Percentiles rank a stretch among this genome's conserved stretches.
Conservation (phyloP, 2,113 vertebrate genomes). For the Typhlomys cinereus region DNA sequence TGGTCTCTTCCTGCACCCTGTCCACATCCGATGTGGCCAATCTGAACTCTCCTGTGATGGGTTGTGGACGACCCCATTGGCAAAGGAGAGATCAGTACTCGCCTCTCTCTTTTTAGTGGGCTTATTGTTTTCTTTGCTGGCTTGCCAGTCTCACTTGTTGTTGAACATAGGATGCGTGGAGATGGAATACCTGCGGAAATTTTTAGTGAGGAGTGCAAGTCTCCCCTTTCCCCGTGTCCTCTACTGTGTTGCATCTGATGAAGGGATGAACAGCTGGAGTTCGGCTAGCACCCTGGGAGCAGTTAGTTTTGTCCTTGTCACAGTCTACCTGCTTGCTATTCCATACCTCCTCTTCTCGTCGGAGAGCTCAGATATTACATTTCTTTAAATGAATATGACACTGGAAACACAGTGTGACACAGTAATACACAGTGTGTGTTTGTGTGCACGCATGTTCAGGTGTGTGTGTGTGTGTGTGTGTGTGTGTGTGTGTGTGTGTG, state of each 20-base stretch:
- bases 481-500: no score
- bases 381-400: constrained; percentile 36
- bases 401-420: not conserved
- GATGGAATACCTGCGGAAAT: constrained; percentile 14
- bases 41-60: not conserved
- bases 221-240: rapidly evolving
- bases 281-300: constrained; percentile 41
- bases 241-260: not conserved
- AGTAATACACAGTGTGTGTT: not conserved
- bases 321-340: constrained; percentile 52
- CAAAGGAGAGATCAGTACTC: not conserved
- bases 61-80: not conserved
- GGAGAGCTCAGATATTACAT: constrained; percentile 56
- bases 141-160: not conserved
- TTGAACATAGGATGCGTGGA: not conserved
- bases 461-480: no score
- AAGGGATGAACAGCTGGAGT: constrained; percentile 41
- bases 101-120: not conserved
- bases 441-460: no score
- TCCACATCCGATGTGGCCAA: not conserved
- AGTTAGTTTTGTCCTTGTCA: constrained; percentile 64
- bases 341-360: constrained; percentile 39
- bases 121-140: not conserved
- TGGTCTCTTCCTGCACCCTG: not conserved
- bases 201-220: not conserved